phyloP scores from a whole-genome alignment of 2,113 vertebrate genomes.

The Eublepharis macularius region DNA sequence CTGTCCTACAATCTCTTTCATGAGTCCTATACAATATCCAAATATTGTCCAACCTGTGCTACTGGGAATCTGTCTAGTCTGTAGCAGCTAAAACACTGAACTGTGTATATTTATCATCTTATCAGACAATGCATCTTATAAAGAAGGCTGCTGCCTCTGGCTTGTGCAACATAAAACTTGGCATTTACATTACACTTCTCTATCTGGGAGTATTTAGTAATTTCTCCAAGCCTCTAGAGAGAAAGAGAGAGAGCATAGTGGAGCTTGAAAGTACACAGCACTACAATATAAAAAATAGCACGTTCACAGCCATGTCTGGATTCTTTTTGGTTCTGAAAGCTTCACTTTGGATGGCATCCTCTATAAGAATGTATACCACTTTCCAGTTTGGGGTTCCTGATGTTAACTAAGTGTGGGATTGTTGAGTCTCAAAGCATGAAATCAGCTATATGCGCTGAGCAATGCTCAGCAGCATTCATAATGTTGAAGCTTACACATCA shows the following conservation, averaged over 20 bases:
- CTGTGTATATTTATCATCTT: not conserved
- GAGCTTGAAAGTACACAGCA: not conserved
- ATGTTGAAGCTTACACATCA: not conserved
- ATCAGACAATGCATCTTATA: not conserved
- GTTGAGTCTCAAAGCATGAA: not conserved
- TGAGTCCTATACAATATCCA: not conserved
- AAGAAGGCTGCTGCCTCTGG: not conserved
- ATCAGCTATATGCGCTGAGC: not conserved
- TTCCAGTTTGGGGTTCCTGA: not conserved
- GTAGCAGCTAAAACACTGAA: not conserved
- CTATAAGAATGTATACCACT: not conserved
- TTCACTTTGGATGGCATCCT: not conserved
- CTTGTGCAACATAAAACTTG: not conserved
- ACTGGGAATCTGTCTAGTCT: not conserved
- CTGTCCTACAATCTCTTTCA: not conserved
- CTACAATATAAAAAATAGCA: no score
- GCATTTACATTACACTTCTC: no score
- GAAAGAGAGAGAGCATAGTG: no score
- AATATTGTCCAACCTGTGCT: not conserved
- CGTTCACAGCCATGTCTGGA: no score
- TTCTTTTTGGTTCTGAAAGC: no score
- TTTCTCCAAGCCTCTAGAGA: no score
- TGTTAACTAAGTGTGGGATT: not conserved
- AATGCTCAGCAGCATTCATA: not conserved
- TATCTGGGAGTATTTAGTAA: not conserved